phyloP scores from a whole-genome alignment of 92 coral and sea anemone species.

The Anthopleura xanthogrammica region DNA sequence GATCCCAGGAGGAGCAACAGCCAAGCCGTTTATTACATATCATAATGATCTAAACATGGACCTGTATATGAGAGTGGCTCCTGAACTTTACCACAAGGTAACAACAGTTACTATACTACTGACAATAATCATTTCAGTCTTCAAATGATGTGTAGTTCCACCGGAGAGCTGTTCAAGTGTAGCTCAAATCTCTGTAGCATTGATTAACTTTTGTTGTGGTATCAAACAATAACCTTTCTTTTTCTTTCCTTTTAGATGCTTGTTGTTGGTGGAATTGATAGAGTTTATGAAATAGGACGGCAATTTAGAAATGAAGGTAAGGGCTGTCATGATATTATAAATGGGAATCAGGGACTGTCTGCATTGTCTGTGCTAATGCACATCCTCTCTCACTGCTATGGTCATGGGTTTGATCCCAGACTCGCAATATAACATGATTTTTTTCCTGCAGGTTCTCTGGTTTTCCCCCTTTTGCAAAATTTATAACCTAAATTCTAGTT shows the following conservation, averaged over 20 bases:
- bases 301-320: constrained; percentile 97
- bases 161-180: too few relatives aligned
- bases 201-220: too few relatives aligned
- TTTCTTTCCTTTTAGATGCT: constrained; percentile 67
- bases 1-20: constrained; percentile 99
- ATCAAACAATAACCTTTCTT: neutral
- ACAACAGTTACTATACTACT: too few relatives aligned
- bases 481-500: too few relatives aligned
- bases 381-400: neutral
- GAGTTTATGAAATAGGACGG: constrained; percentile 99
- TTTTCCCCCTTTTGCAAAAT: neutral
- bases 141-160: too few relatives aligned
- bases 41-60: constrained; percentile 98
- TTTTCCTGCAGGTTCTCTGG: neutral
- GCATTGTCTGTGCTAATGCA: neutral
- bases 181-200: too few relatives aligned
- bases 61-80: constrained; percentile 98
- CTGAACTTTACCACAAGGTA: constrained; percentile 97
- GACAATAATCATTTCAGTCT: too few relatives aligned
- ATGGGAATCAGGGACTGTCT: too few relatives aligned
- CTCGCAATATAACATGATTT: too few relatives aligned
- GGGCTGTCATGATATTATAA: neutral
- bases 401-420: too few relatives aligned
- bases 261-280: constrained; percentile 96
- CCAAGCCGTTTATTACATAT: constrained; percentile 94